Percentiles rank a stretch among this genome's conserved stretches.
phyloP scores from a whole-genome alignment of 2,797 vertebrate genomes.

The Pangasius larnaudii region DNA sequence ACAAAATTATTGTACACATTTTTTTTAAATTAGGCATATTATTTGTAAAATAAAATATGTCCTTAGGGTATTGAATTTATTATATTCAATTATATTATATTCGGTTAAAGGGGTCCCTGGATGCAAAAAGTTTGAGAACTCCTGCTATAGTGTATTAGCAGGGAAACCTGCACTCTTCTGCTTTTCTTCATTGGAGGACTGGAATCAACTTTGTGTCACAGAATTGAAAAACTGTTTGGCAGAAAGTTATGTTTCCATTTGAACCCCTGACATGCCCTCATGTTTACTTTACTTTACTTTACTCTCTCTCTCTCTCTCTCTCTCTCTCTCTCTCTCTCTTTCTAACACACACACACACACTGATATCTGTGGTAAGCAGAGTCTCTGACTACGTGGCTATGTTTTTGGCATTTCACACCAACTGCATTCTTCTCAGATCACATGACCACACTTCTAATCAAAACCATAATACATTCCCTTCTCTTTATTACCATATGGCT shows the following conservation, averaged over 20 bases:
- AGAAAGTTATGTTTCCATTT: slow-evolving; percentile 24
- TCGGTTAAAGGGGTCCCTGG: background rate
- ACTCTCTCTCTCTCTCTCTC: background rate
- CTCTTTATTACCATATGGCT: slow-evolving; percentile 11
- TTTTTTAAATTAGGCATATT: too few relatives aligned
- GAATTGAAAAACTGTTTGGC: slow-evolving; percentile 11
- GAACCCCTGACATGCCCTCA: slow-evolving; percentile 1
- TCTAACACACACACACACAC: background rate
- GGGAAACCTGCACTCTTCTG: background rate
- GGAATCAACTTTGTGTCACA: background rate
- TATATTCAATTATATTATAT: background rate
- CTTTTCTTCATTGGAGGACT: background rate
- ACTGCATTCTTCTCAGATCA: slow-evolving; percentile 68
- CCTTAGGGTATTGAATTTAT: background rate
- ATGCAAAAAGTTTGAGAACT: background rate
- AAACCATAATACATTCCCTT: slow-evolving; percentile 62
- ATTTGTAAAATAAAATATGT: background rate
- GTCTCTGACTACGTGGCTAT: slow-evolving; percentile 61
- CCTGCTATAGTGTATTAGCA: background rate
- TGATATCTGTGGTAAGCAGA: background rate
- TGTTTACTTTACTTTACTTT: slow-evolving; percentile 24
- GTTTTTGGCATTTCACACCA: slow-evolving; percentile 60
- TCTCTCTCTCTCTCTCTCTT: background rate
- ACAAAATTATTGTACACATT: background rate
- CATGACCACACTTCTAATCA: slow-evolving; percentile 68